Evolutionary conservation across 2,888 invertebrate genomes (phyloP), one percentile per base, ranked within the genome.

Genomic region (Megaustenia siamemsis): DNA sequence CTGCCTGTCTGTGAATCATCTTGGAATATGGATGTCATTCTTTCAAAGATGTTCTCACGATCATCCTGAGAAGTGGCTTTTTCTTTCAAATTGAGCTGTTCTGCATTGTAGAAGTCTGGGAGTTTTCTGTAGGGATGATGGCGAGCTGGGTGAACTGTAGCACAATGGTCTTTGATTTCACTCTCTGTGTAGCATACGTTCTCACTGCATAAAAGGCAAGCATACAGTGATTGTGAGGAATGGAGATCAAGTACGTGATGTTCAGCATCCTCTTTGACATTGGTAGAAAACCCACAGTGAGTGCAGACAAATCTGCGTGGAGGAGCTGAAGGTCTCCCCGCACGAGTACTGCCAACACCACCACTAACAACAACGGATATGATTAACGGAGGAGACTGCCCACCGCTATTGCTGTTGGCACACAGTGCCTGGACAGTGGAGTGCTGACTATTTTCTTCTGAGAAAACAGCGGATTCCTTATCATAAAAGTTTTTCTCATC

Each of bases 121-220:
- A 89, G 79, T 66, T 87, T 87, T 78, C 89, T 89, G 82, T 89
- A 91, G 68, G 89, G 88, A 12, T 89, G 87, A n/a, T 86, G 86
- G 35, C 89, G 85, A 53, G 89, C 87, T 5, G 90, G 90, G 82
- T 90, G 91, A 40, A 88, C 88, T 18, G 87, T 82, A 32, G 87
- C 86, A 83, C 89, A 89, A 77, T 91, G 91, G 18, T 86, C 82
- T 15, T 86, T 80, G 45, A 91, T 90, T 18, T 88, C 87, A 56
- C 88, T 88, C 45, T 89, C 88, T 35, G 88, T 86, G 60, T 49
- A 83, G 60, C 75, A 85, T n/a, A 88, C 82, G 38, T 81, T 87
- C 40, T 88, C 86, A 35, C 90, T 88, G 86, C 92, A 92, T 28
- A 90, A 78, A 21, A 89, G 88, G 85, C 92, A 92, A 60, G 89